These are phyloP conservation scores for Charaxes varanes DNA, from an alignment of 1,140 invertebrate genomes.

Conservation along the genomic window DNA sequence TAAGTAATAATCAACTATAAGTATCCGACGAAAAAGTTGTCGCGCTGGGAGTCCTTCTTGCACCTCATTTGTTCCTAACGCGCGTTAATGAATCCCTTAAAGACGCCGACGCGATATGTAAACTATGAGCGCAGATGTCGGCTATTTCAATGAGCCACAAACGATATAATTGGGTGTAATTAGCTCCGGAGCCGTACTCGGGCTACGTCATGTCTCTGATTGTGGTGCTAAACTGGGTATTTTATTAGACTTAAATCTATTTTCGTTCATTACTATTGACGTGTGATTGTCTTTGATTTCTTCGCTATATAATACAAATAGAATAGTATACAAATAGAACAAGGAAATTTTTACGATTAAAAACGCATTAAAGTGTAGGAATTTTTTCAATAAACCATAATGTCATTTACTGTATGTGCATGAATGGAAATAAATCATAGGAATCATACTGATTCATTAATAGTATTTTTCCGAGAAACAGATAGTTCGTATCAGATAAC, in stretches of 20 bases:
- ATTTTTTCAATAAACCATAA: too few species aligned
- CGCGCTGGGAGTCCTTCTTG: too few species aligned
- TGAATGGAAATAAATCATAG: slow-evolving; percentile 1
- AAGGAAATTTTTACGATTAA: too few species aligned
- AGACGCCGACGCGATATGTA: slow-evolving; percentile 19
- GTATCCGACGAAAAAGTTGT: too few species aligned
- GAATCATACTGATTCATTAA: slow-evolving; percentile 4
- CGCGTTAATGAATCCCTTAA: slow-evolving; percentile 40
- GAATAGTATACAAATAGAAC: too few species aligned
- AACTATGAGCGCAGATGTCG: slow-evolving; percentile 10
- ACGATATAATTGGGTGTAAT: slow-evolving; percentile 12
- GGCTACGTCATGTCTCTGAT: background rate
- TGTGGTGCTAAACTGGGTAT: background rate
- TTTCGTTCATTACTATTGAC: background rate
- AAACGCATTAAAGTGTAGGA: too few species aligned
- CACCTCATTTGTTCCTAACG: slow-evolving; percentile 34
- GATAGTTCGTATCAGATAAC: slow-evolving; percentile 5
- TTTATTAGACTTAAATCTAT: background rate
- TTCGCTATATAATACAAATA: too few species aligned
- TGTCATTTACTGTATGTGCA: too few species aligned
- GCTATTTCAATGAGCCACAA: slow-evolving; percentile 11
- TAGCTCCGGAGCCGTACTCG: slow-evolving; percentile 1
- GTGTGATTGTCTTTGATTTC: slow-evolving; percentile 1
- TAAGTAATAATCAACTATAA: too few species aligned
- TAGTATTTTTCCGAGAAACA: slow-evolving; percentile 4